Conservation (phyloP, 1,140 invertebrate species). For the Vollenhovia emeryi region DNA sequence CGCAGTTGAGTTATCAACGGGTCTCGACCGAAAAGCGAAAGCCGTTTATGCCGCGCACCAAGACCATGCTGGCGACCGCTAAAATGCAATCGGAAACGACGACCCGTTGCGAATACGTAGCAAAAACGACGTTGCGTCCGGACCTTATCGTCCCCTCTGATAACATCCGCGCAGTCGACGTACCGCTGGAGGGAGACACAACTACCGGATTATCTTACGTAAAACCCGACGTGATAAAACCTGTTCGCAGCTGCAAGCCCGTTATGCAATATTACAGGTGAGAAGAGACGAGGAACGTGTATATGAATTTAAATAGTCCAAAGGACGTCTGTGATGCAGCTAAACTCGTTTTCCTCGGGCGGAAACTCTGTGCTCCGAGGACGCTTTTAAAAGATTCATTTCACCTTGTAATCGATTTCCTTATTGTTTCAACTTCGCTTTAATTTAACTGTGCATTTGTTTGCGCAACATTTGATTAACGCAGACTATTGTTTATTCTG, state of each 20-base stretch:
- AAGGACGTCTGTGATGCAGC: background rate
- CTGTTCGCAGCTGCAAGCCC: constrained; percentile 77
- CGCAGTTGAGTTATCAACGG: constrained; percentile 79
- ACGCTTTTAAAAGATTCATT: background rate
- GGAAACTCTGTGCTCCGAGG: background rate
- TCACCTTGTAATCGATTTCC: background rate
- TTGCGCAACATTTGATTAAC: background rate
- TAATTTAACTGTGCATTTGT: background rate
- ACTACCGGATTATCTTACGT: constrained; percentile 77
- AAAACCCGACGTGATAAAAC: constrained; percentile 67
- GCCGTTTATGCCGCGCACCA: constrained; percentile 74
- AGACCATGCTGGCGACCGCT: constrained; percentile 83
- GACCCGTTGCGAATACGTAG: constrained; percentile 88
- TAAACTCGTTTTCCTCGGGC: background rate
- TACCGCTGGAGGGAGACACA: constrained; percentile 79
- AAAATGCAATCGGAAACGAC: constrained; percentile 90
- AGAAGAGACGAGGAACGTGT: background rate
- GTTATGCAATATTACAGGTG: constrained; percentile 75
- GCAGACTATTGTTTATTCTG: background rate
- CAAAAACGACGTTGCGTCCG: constrained; percentile 85
- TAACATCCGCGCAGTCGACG: constrained; percentile 81
- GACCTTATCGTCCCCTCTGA: constrained; percentile 79
- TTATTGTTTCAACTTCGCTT: background rate
- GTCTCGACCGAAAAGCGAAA: constrained; percentile 73
- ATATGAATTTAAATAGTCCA: background rate